Conservation (phyloP, 2,888 invertebrate genomes). For the Chamaedrilus cognettii region DNA sequence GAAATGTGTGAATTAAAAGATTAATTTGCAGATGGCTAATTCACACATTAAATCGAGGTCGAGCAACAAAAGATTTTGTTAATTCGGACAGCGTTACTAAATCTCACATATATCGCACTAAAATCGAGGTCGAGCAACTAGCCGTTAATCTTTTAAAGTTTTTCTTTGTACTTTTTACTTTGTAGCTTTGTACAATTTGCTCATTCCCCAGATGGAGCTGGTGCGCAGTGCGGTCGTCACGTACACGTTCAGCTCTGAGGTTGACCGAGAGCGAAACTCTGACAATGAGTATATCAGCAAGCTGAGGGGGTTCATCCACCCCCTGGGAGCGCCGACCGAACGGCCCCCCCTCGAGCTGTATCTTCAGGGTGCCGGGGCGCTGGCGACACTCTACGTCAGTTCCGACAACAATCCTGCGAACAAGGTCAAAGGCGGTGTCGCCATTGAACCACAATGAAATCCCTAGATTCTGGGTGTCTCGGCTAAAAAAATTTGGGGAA, state of each 20-base stretch:
- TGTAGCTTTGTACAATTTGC: no score
- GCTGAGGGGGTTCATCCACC: constrained; percentile 77
- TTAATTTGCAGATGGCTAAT: no score
- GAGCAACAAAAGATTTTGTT: no score
- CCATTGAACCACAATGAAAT: constrained; percentile 30
- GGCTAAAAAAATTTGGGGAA: no score
- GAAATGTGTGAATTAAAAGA: no score
- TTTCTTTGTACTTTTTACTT: no score
- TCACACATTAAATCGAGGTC: no score
- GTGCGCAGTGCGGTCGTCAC: constrained; percentile 83
- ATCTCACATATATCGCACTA: no score
- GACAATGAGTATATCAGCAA: constrained; percentile 29
- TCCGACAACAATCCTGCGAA: constrained; percentile 31
- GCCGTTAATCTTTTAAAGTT: no score
- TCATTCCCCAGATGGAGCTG: constrained; percentile 68
- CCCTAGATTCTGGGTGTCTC: constrained; percentile 24
- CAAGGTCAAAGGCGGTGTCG: constrained; percentile 43
- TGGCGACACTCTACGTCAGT: constrained; percentile 42
- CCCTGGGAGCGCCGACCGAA: constrained; percentile 62
- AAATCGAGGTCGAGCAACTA: no score
- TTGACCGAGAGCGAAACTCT: constrained; percentile 48
- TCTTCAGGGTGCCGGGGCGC: constrained; percentile 34
- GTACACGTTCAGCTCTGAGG: constrained; percentile 70
- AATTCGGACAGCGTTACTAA: no score
- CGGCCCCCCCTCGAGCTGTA: constrained; percentile 37